Conservation (phyloP, 2,113 vertebrate species). For the Lagenorhynchus albirostris region DNA sequence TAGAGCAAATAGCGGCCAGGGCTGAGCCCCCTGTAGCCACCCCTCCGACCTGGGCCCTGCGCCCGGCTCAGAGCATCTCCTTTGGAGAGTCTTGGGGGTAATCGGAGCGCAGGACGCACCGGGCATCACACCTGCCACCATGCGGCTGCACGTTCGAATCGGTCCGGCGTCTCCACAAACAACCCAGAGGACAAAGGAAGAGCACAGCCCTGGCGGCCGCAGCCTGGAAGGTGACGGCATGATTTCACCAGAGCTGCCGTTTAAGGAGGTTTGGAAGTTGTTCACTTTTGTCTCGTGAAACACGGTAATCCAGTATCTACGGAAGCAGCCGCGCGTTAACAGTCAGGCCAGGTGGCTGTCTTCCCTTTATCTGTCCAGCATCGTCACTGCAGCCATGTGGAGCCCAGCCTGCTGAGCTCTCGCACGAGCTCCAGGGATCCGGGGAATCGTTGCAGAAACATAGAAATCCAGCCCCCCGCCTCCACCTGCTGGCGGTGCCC, state of each 20-base stretch:
- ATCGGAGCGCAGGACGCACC: fast-evolving
- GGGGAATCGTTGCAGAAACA: neutral
- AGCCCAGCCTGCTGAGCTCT: neutral
- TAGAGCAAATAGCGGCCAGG: fast-evolving
- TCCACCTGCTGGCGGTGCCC: neutral
- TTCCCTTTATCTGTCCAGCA: neutral
- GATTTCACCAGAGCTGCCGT: neutral
- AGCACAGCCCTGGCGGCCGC: neutral
- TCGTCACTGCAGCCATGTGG: neutral
- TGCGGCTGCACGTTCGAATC: fast-evolving
- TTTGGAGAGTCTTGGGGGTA: neutral
- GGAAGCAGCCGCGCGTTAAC: neutral
- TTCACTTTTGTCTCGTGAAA: neutral
- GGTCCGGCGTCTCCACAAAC: neutral
- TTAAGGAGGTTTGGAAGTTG: neutral
- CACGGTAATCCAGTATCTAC: neutral
- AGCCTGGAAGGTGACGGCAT: neutral
- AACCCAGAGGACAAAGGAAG: neutral
- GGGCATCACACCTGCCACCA: neutral
- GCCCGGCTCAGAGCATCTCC: neutral
- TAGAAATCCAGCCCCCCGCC: neutral
- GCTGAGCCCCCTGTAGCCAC: fast-evolving
- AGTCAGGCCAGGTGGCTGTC: neutral
- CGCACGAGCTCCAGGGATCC: neutral
- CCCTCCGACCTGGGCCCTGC: neutral